phyloP scores from a whole-genome alignment of 2,888 invertebrate genomes.

The Erebia ligea region DNA sequence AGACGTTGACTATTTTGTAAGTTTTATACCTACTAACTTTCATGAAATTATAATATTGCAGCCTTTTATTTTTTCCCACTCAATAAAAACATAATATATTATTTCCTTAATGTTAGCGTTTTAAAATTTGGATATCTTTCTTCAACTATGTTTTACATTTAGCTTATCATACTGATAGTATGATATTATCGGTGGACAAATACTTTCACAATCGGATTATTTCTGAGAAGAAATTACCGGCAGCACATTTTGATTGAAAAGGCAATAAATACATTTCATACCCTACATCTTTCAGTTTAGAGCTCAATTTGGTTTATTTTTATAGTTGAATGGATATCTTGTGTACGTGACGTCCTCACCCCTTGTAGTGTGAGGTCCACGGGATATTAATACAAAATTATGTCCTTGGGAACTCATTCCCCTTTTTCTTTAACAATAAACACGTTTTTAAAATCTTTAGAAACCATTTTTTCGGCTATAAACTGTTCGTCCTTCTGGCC shows the following conservation, averaged over 20 bases:
- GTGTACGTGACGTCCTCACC: constrained; percentile 61
- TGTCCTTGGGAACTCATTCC: constrained; percentile 69
- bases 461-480: constrained; percentile 57
- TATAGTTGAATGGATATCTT: constrained; percentile 19
- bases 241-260: constrained; percentile 48
- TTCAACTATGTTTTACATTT: not conserved
- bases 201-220: constrained; percentile 39
- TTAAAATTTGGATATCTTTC: not conserved
- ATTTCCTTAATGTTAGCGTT: too few relatives aligned
- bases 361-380: constrained; percentile 49
- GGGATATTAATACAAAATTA: constrained; percentile 63
- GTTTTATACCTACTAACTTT: too few relatives aligned
- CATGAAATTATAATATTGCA: too few relatives aligned
- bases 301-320: constrained; percentile 35
- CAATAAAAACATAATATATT: too few relatives aligned
- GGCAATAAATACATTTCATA: constrained; percentile 17
- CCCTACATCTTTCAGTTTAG: constrained; percentile 29
- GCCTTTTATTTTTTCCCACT: too few relatives aligned
- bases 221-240: constrained; percentile 48
- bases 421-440: constrained; percentile 60
- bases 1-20: too few relatives aligned
- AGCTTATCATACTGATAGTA: constrained; percentile 13
- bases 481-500: constrained; percentile 47
- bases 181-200: constrained; percentile 24
- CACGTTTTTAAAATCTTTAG: constrained; percentile 55